Percentiles rank a stretch among this genome's conserved stretches.
Conservation (phyloP, 2,888 invertebrate species). For the Aspidiotus destructor region DNA sequence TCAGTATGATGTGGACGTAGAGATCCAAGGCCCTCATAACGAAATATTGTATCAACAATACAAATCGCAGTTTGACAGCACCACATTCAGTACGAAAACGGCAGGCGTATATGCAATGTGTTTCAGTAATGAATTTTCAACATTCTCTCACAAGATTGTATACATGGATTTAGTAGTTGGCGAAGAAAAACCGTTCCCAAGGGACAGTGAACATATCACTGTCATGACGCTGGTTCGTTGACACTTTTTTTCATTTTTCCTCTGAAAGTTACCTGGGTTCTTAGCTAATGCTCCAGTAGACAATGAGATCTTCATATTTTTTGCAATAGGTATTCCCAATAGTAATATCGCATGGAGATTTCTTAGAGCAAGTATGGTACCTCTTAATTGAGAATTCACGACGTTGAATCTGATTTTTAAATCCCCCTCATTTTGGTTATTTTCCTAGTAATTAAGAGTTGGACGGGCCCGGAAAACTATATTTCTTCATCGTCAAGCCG, state of each 20-base stretch:
- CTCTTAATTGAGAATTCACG: background rate
- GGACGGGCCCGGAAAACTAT: no score
- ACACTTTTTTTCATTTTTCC: background rate
- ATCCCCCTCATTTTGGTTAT: background rate
- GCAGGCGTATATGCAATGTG: conserved; percentile 76
- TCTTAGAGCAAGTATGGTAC: background rate
- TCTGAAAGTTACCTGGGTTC: background rate
- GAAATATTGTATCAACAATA: conserved; percentile 82
- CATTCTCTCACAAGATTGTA: conserved; percentile 95
- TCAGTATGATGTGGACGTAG: conserved; percentile 94
- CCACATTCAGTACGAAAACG: conserved; percentile 66
- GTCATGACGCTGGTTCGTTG: conserved; percentile 75
- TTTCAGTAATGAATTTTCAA: conserved; percentile 98
- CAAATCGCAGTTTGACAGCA: conserved; percentile 91
- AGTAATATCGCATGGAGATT: no score
- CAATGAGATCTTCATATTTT: no score
- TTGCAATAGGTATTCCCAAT: no score
- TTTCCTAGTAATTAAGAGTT: background rate
- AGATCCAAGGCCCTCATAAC: conserved; percentile 74
- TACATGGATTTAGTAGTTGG: conserved; percentile 98
- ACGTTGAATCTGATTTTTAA: background rate
- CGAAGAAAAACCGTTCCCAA: conserved; percentile 74
- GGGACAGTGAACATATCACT: conserved; percentile 77
- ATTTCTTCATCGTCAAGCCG: no score
- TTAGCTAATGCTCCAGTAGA: no score